phyloP scores from a whole-genome alignment of 2,888 invertebrate genomes.

The Marasmarcha lunaedactyla region DNA sequence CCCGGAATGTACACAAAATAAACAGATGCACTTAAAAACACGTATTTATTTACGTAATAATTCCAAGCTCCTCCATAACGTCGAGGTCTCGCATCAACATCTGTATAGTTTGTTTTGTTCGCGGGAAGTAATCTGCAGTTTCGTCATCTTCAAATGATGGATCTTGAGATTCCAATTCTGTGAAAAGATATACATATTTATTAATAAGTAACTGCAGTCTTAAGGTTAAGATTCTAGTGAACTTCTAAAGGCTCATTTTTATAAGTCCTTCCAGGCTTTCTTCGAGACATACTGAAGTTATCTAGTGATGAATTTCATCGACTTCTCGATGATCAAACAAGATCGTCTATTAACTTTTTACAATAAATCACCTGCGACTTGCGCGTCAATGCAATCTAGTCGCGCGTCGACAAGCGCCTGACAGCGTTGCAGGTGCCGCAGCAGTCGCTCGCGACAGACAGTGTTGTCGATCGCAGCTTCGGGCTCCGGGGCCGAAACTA shows the following conservation, averaged over 20 bases:
- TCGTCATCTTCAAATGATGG: conserved; percentile 71
- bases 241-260: too few relatives aligned
- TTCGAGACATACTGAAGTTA: too few relatives aligned
- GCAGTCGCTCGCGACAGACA: conserved; percentile 80
- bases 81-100: conserved; percentile 80
- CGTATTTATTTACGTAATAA: conserved; percentile 56
- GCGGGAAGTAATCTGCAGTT: conserved; percentile 70
- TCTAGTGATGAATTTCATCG: too few relatives aligned
- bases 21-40: too few relatives aligned
- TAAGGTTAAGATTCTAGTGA: neutral
- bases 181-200: conserved; percentile 12
- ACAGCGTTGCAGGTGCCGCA: conserved; percentile 82
- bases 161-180: conserved; percentile 73
- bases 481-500: conserved; percentile 74
- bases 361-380: conserved; percentile 72
- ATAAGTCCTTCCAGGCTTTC: too few relatives aligned
- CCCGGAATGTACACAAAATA: too few relatives aligned
- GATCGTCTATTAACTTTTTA: too few relatives aligned
- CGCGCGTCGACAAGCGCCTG: conserved; percentile 79
- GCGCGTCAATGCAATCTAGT: conserved; percentile 80
- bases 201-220: neutral
- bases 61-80: conserved; percentile 75
- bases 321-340: too few relatives aligned
- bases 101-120: conserved; percentile 79
- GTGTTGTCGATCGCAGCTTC: conserved; percentile 85